phyloP scores from a whole-genome alignment of 2,888 invertebrate genomes.

The Pseudococcus viburni region DNA sequence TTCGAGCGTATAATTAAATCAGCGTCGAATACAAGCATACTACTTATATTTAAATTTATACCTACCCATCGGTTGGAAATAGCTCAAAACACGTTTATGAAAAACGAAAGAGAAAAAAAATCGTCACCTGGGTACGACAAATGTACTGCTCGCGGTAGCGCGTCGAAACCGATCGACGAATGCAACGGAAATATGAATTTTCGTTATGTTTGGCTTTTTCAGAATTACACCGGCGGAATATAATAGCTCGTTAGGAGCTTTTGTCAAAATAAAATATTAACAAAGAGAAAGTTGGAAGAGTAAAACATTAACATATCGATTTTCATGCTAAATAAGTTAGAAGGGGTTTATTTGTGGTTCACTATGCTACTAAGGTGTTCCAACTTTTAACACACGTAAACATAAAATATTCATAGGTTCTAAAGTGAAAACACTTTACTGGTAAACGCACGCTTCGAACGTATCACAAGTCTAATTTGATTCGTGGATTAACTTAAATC shows the following conservation, averaged over 20 bases:
- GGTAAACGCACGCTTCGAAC: not conserved
- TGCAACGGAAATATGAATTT: constrained; percentile 23
- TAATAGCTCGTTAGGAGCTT: constrained; percentile 44
- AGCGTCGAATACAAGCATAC: not conserved
- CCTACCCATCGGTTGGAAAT: not conserved
- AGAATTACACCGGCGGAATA: constrained; percentile 3
- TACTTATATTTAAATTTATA: not conserved
- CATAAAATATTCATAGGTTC: constrained; percentile 14
- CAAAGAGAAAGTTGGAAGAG: constrained; percentile 43
- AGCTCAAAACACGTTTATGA: not conserved
- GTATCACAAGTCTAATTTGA: constrained; percentile 30
- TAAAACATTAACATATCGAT: constrained; percentile 45
- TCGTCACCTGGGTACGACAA: not conserved
- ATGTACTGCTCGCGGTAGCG: not conserved
- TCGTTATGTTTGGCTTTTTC: constrained; percentile 44
- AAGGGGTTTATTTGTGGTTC: constrained; percentile 19
- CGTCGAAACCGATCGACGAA: constrained; percentile 19
- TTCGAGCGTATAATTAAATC: not conserved
- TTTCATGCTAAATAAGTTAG: constrained; percentile 42
- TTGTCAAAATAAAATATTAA: constrained; percentile 47
- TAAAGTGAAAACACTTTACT: constrained; percentile 22
- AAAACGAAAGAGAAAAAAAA: not conserved
- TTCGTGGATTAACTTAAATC: not conserved
- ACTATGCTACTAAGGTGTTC: constrained; percentile 16
- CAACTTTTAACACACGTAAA: constrained; percentile 37